Evolutionary conservation across 2,888 invertebrate species (phyloP).

Genomic region (Corythucha ciliata): DNA sequence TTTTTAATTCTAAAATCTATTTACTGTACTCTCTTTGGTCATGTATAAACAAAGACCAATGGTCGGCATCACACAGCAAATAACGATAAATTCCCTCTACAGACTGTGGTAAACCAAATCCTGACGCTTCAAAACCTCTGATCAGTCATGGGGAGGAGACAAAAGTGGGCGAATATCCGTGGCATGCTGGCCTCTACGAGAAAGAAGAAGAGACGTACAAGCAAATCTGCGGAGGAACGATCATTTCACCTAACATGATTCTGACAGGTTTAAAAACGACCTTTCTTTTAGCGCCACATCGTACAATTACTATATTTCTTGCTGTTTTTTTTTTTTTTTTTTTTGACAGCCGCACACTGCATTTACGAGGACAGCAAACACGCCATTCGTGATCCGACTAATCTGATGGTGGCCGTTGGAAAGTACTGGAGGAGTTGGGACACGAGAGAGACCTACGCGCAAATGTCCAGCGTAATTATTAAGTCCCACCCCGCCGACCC

Average conservation of each 20-base stretch:
- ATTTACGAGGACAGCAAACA: slow-evolving; percentile 38
- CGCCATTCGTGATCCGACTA: slow-evolving; percentile 31
- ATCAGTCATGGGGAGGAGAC: slow-evolving; percentile 38
- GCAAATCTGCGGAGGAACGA: slow-evolving; percentile 42
- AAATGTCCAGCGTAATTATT: slow-evolving; percentile 20
- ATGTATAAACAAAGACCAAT: no score
- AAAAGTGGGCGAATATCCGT: slow-evolving; percentile 40
- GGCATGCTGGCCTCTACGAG: slow-evolving; percentile 42
- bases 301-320: no score
- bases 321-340: no score
- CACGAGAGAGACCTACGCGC: slow-evolving; percentile 19
- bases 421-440: slow-evolving; percentile 35
- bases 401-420: slow-evolving; percentile 39
- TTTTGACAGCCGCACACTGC: slow-evolving; percentile 43
- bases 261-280: slow-evolving; percentile 37
- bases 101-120: slow-evolving; percentile 40
- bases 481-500: not conserved
- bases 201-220: slow-evolving; percentile 30
- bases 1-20: no score
- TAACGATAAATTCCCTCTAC: slow-evolving; percentile 27
- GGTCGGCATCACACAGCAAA: no score
- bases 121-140: slow-evolving; percentile 33
- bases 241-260: slow-evolving; percentile 40
- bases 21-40: no score
- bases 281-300: no score